phyloP scores from a whole-genome alignment of 2,797 vertebrate species.

The Pipistrellus kuhlii region DNA sequence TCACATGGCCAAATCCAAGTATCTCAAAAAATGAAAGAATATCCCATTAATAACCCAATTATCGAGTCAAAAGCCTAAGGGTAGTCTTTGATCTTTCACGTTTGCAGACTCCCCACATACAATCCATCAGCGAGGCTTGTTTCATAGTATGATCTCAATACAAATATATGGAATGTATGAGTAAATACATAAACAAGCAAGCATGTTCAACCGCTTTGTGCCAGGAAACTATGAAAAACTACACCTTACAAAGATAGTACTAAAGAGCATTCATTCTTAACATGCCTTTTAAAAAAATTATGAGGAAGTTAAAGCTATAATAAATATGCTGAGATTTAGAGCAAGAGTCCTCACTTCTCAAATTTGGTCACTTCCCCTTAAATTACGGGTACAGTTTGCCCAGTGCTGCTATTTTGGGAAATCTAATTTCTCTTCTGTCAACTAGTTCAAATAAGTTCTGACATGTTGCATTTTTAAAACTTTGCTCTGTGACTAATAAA shows the following conservation, averaged over 20 bases:
- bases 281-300: constrained; percentile 41
- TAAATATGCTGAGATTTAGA: constrained; percentile 65
- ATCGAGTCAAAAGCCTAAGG: neutral
- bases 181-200: neutral
- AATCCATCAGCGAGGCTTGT: neutral
- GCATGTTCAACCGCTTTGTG: neutral
- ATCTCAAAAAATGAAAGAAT: neutral
- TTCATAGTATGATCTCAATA: neutral
- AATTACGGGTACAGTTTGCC: constrained; percentile 65
- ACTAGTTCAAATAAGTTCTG: constrained; percentile 60
- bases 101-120: neutral
- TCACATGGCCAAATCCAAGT: neutral
- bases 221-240: constrained; percentile 52
- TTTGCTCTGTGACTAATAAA: constrained; percentile 65
- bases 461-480: constrained; percentile 66
- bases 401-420: constrained; percentile 59
- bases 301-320: constrained; percentile 68
- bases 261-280: neutral
- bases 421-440: constrained; percentile 68
- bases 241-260: constrained; percentile 33
- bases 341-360: constrained; percentile 59
- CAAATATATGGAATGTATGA: neutral
- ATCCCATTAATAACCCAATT: neutral
- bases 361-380: neutral
- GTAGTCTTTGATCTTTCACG: neutral